Evolutionary conservation across 2,888 invertebrate species (phyloP).

Genomic region (Mesoligia furuncula): DNA sequence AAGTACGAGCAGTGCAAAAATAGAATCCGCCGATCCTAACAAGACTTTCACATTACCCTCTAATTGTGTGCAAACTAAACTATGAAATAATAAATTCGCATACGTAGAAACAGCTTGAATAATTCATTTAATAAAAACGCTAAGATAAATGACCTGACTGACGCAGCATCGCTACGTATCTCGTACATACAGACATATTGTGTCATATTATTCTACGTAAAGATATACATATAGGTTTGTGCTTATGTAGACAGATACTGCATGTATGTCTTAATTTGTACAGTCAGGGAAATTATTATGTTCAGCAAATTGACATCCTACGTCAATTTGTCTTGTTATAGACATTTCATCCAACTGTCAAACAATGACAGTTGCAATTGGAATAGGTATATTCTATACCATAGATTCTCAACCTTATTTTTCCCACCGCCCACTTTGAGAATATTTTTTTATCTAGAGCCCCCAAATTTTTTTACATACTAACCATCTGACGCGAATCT

Average conservation of each 20-base stretch:
- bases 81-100: constrained; percentile 64
- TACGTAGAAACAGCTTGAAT: constrained; percentile 67
- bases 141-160: constrained; percentile 70
- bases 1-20: constrained; percentile 11
- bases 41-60: constrained; percentile 63
- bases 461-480: not conserved
- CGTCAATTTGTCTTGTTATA: too few species aligned
- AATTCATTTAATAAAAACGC: constrained; percentile 75
- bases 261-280: not conserved
- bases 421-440: not conserved
- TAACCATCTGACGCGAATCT: not conserved
- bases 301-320: not conserved
- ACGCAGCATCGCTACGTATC: constrained; percentile 64
- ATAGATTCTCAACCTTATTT: not conserved
- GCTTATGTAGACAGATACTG: not conserved
- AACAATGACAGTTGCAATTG: not conserved
- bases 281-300: not conserved
- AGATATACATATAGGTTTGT: constrained; percentile 8
- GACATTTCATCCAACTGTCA: too few species aligned
- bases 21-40: constrained; percentile 29
- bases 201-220: constrained; percentile 9
- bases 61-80: constrained; percentile 61
- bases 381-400: not conserved
- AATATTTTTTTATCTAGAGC: not conserved
- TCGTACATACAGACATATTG: constrained; percentile 50